phyloP scores from a whole-genome alignment of 1,140 invertebrate genomes.

The Heliconius nattereri region DNA sequence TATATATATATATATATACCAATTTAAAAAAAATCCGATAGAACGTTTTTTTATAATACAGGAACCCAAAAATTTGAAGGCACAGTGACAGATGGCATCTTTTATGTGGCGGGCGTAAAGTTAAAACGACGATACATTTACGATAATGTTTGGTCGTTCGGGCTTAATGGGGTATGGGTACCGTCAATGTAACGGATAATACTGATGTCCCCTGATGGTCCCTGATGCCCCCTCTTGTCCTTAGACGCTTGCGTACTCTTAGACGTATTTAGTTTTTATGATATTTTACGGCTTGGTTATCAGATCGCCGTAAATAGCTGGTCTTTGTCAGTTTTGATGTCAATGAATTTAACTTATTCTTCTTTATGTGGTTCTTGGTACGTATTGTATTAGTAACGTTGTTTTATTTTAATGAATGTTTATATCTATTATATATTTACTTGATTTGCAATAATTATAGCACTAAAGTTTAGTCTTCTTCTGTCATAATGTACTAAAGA shows the following conservation, averaged over 20 bases:
- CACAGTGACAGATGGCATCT: slow-evolving; percentile 37
- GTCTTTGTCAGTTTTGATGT: slow-evolving; percentile 1
- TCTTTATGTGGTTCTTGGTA: not conserved
- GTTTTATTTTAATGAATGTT: too few species aligned
- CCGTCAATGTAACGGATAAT: slow-evolving; percentile 45
- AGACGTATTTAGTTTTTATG: slow-evolving; percentile 38
- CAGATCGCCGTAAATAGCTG: not conserved
- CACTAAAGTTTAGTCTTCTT: too few species aligned
- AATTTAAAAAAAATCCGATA: slow-evolving; percentile 17
- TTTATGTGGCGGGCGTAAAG: slow-evolving; percentile 48
- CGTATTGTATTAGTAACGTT: not conserved
- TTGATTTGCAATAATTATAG: too few species aligned
- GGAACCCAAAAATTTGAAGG: slow-evolving; percentile 36
- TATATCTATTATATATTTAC: too few species aligned
- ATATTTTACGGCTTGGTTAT: slow-evolving; percentile 8
- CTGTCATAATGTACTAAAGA: too few species aligned
- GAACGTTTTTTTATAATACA: slow-evolving; percentile 12
- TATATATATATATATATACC: not conserved
- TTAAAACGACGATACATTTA: slow-evolving; percentile 59
- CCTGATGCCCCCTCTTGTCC: slow-evolving; percentile 31
- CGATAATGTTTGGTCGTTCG: slow-evolving; percentile 56
- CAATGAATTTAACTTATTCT: not conserved
- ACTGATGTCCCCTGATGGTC: slow-evolving; percentile 34
- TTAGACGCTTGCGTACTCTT: slow-evolving; percentile 33
- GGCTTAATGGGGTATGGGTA: slow-evolving; percentile 43